Base-by-base conservation (phyloP, 2,113 vertebrate genomes). In the Sakesphorus luctuosus region DNA sequence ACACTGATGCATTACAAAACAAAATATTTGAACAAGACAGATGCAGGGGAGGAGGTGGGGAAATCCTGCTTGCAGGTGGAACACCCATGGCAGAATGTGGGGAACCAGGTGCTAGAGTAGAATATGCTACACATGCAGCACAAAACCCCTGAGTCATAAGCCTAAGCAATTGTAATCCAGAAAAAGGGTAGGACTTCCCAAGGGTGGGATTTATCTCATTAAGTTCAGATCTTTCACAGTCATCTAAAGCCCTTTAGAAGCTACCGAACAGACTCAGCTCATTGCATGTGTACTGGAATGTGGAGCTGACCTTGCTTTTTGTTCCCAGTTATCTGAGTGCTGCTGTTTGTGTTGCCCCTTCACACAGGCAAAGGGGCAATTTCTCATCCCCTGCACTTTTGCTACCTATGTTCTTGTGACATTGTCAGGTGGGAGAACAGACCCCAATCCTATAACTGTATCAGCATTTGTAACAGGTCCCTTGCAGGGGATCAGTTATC, bases 111-210 rank as follows among this genome's bases (percentile, higher is more conserved):
- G 29, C 47, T 26, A n/a, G 10, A 7, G 28, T 29, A 25, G 36
- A 35, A 21, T 62, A 16, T 0, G 0, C 31, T 62, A 53, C 6
- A 9, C 20, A 65, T 83, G 61, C 44, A 81, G 46, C 49, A 76
- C 31, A 61, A 47, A 75, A 5, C 2, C 21, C 11, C 16, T 0
- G 0, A 56, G 19, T 35, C 13, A 15, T 33, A 63, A 85, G 24
- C 9, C 19, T 38, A 61, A 47, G 26, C 1, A 6, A 68, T 7
- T 40, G 31, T 38, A 91, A 55, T 61, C 49, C n/a, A 71, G 66
- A 29, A 78, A 89, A 72, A 82, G 11, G 33, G 59, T 25, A 56
- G 69, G 18, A 55, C 58, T 94, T 89, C 66, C 71, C 62, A 52
- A 40, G 13, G 13, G 62, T 75, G 47, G 43, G 61, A 63, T 89